Base-by-base conservation (phyloP, 2,888 invertebrate species). In the Epicampocera succincta region DNA sequence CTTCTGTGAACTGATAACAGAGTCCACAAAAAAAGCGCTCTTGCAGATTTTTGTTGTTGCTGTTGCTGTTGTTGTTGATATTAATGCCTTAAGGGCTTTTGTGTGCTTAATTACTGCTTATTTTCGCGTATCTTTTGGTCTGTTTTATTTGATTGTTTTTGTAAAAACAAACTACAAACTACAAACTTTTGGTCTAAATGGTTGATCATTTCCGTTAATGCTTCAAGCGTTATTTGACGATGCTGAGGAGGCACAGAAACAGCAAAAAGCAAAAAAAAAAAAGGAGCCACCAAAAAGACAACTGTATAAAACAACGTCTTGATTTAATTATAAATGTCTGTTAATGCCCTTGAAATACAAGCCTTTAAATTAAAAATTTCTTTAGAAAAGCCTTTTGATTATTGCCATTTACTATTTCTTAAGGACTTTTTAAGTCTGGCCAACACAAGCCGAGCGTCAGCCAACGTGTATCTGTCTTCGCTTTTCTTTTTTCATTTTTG, bases 141-240 rank as follows among this genome's bases (percentile, higher is more conserved):
- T 54, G 69, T 8, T 54, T 61, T 73, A 61, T 60, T 63, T 71
- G 12, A 12, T 54, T 60, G 46, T 58, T 58, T 61, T 42, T 68
- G 65, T 48, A 21, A 60, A 54, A 68, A 74, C 17, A 42, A 60
- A 42, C 1, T 6, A 9, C 33, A 5, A 66, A 5, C 69, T 54
- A 50, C 42, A 79, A 72, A 65, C 29, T 50, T 29, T n/a, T 58
- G 74, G 50, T 77, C 71, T 83, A 84, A 84, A 85, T 85, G 78
- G 84, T 80, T 83, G 84, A 81, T 83, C 85, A 85, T 85, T 85
- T 85, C 85, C 85, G 85, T 85, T 85, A 85, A 79, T 84, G 84
- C 85, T 77, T 63, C 65, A 78, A 83, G 85, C 83, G 79, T 75
- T 84, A 71, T 77, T 84, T 76, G 78, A 71, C 73, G 63, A 81